Evolutionary conservation across 2,113 vertebrate genomes (phyloP).

Genomic region (Brienomyrus brachyistius): DNA sequence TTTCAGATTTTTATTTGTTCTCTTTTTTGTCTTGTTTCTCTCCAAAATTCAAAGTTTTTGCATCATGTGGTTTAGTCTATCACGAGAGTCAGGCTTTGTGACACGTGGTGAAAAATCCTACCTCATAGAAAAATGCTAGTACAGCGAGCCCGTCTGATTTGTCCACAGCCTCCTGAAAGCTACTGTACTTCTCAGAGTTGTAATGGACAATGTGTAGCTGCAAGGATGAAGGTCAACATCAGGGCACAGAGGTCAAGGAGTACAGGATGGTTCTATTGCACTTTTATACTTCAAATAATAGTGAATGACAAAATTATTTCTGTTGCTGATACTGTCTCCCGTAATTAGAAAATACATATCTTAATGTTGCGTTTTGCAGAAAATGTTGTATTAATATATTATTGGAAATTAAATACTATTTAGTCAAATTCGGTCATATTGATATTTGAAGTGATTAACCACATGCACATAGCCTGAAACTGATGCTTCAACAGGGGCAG

Average conservation of each 20-base stretch:
- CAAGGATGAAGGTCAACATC: conserved; percentile 20
- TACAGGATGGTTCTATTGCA: background rate
- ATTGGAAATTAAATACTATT: background rate
- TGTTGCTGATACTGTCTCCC: background rate
- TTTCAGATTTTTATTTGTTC: background rate
- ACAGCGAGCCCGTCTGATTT: conserved; percentile 75
- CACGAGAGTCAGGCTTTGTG: background rate
- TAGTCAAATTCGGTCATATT: background rate
- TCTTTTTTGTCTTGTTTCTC: background rate
- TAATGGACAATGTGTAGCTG: conserved; percentile 90
- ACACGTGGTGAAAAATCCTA: conserved; percentile 38
- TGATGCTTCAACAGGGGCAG: background rate
- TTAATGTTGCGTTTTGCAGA: background rate
- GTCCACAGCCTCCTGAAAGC: conserved; percentile 64
- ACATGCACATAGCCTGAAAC: background rate
- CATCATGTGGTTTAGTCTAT: background rate
- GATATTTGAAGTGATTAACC: background rate
- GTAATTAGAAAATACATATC: background rate
- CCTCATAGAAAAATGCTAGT: conserved; percentile 73
- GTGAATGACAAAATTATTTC: background rate
- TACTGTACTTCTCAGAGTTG: conserved; percentile 73
- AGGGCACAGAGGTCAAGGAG: background rate
- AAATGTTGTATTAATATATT: background rate
- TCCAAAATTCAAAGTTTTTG: background rate
- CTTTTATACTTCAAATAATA: background rate